Percentiles rank a stretch among this genome's conserved stretches.
Evolutionary conservation across 2,888 invertebrate genomes (phyloP).

Genomic region (Seladonia tumulorum): DNA sequence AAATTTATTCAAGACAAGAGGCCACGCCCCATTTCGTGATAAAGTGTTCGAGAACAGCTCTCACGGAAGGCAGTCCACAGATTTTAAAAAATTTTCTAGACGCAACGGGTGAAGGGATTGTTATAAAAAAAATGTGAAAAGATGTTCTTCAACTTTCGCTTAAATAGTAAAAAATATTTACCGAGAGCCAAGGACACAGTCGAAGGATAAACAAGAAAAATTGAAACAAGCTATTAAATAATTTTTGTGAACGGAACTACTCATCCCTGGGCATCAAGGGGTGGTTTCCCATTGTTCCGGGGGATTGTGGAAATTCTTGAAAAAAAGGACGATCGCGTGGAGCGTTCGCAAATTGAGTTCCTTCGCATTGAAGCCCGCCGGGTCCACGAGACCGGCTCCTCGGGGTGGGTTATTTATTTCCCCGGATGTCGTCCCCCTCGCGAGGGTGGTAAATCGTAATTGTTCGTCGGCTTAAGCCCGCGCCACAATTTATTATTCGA

Average conservation of each 20-base stretch:
- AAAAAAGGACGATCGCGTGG: background rate
- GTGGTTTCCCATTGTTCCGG: background rate
- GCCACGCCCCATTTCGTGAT: background rate
- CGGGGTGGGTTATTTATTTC: conserved; percentile 4
- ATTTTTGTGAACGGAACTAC: background rate
- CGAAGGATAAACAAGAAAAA: background rate
- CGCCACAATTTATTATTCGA: conserved; percentile 11
- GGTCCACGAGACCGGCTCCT: background rate
- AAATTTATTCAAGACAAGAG: background rate
- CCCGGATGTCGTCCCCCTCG: background rate
- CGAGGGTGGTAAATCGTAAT: background rate
- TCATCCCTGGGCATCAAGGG: background rate
- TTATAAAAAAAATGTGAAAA: background rate
- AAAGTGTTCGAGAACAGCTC: background rate
- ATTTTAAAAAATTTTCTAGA: background rate
- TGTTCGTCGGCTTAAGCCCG: conserved; percentile 6
- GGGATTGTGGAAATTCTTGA: background rate
- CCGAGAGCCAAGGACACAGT: background rate
- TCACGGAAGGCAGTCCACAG: background rate
- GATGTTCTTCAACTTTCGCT: too few species aligned
- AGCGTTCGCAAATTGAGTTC: conserved; percentile 6
- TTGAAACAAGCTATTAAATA: background rate
- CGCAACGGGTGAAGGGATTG: background rate
- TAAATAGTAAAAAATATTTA: background rate
- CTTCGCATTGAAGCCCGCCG: background rate